Base-by-base conservation (phyloP, 2,888 invertebrate species). In the Lepeophtheirus nordmannii region DNA sequence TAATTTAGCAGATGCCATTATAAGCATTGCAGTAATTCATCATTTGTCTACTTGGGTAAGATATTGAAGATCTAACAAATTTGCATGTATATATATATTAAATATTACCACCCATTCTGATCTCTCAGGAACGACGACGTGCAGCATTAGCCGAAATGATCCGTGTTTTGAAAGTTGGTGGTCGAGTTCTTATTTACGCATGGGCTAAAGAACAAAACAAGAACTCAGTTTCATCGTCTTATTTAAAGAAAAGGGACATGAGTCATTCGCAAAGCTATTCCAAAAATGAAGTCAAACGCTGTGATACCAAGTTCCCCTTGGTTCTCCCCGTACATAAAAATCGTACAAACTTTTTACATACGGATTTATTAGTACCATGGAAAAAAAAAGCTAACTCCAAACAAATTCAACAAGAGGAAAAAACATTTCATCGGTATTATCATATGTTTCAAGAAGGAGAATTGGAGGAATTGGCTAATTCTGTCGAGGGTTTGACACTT, bases 21-120 rank as follows among this genome's bases (percentile, higher is more conserved):
- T 98, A 56, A 91, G 92, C 75, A 90, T 98, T 71, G 98, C 98
- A 1, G 98, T 98, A 1, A 83, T 97, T 71, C 97, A 98, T 76
- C 97, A 98, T 77, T 81, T 98, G 69, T 85, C 91, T 14, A 92
- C 85, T 22, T 76, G 80, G 76, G 85, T 85, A 72, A 73, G 74
- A 69, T 37, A 62, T 23, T 22, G 53, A 56, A 60, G 17, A 60
- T 58, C 41, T 61, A 37, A 61, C 41, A 62, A 14, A n/a, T 37
- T 23, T 60, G 61, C 30, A 41, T 67, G 40, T 66, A 23, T 67
- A 40, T 40, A 57, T 61, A 58, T 62, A 23, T 60, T 68, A 17
- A 22, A 10, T 30, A 56, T 64, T 67, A n/a, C 0, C 12, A 30
- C 30, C 2, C 7, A 7, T 30, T 30, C 30, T 30, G 3, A 30